Conservation (phyloP, 1,140 invertebrate species). For the honey bee (Apis mellifera) region Amel_HAv3.1 CM009933.2:8648001-8648500, state of each 20-base stretch:
- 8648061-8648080: conserved; percentile 8
- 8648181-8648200: conserved; percentile 30
- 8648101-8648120: neutral
- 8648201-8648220: conserved; percentile 41
- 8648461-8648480: neutral
- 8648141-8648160: conserved; percentile 47
- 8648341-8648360: conserved; percentile 6
- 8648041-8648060: neutral
- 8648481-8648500: too few species aligned
- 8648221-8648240: neutral
- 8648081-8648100: conserved; percentile 14
- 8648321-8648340: neutral
- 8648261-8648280: too few species aligned
- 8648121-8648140: conserved; percentile 29
- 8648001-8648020: neutral
- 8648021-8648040: neutral
- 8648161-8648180: conserved; percentile 23
- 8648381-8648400: neutral
- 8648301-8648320: neutral
- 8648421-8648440: neutral
- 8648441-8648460: neutral
- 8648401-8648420: neutral
- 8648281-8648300: too few species aligned
- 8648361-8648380: neutral
- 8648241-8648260: too few species aligned